Evolutionary conservation across 2,888 invertebrate genomes (phyloP), one percentile per base, ranked within the genome.

Genomic region (Bombylius discolor): DNA sequence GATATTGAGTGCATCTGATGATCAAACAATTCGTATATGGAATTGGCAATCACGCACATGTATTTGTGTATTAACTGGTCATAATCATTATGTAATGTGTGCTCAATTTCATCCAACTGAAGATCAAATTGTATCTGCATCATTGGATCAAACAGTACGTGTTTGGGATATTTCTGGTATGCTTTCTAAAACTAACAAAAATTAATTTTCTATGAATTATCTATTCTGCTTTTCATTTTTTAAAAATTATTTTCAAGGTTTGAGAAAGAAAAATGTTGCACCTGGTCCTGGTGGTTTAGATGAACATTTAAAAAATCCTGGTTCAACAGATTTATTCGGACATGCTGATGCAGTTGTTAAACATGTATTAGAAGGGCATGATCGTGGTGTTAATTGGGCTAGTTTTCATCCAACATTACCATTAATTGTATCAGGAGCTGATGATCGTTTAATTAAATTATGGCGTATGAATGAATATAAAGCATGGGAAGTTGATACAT

Each of bases 21-120:
- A 99, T 77, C 95, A 96, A 77, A 99, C 99, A 0, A 97, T 99
- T 63, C 84, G 99, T 59, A 95, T 99, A 67, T 99, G 99, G 99
- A 99, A 99, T 72, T 99, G 99, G 99, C 99, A 99, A 73, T 96
- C 96, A 47, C 83, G 99, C 31, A 92, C 90, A 58, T 97, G 95
- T 68, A 94, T 96, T 67, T 92, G 91, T 65, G 92, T 93, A 1
- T 77, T 94, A 5, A 93, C 93, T 0, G 99, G 99, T 0, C 99
- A 99, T 77, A 98, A 98, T 75, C 99, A 99, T 73, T 99, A 99
- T 73, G 99, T 99, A 0, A 99, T 99, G 99, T 96, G 97, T 70
- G 98, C 98, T 0, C 89, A 90, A 72, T 99, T 99, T 75, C 99
- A 99, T 71, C 93, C 93, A 0, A 83, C 86, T 0, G 98, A 99